Percentiles rank a stretch among this genome's conserved stretches.
phyloP scores from a whole-genome alignment of 2,113 vertebrate species.

The Dromiciops gliroides region DNA sequence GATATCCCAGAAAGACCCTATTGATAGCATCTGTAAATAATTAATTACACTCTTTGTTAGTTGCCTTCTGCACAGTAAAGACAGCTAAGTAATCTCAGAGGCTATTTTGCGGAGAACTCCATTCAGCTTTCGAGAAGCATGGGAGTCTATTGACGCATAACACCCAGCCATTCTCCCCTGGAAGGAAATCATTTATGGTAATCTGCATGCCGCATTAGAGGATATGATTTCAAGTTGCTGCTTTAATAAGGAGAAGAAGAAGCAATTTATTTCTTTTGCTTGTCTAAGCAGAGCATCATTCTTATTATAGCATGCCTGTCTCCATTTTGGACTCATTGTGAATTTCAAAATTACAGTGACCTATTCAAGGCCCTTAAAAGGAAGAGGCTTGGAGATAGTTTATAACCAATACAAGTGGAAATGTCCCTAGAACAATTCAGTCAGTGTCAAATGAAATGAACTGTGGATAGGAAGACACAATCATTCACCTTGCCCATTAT shows the following conservation, averaged over 20 bases:
- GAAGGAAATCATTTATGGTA: constrained; percentile 41
- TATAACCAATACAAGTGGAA: constrained; percentile 21
- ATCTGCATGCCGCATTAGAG: background rate
- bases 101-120: background rate
- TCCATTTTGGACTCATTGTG: background rate
- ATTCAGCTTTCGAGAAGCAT: constrained; percentile 17
- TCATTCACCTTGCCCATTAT: background rate
- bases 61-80: constrained; percentile 37
- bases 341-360: constrained; percentile 22
- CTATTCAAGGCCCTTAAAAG: constrained; percentile 5
- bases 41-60: constrained; percentile 42
- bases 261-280: background rate
- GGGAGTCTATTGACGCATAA: constrained; percentile 19
- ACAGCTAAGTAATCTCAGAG: constrained; percentile 19
- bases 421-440: constrained; percentile 47
- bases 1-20: background rate
- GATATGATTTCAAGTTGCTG: constrained; percentile 9
- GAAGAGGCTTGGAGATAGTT: constrained; percentile 30
- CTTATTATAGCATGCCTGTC: background rate
- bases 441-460: constrained; percentile 46
- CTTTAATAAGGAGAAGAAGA: background rate
- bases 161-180: background rate
- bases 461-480: constrained; percentile 30
- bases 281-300: constrained; percentile 19
- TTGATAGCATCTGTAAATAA: background rate